Percentiles rank a stretch among this genome's conserved stretches.
Evolutionary conservation across 2,888 invertebrate genomes (phyloP).

Genomic region (Nomada lathburiana): DNA sequence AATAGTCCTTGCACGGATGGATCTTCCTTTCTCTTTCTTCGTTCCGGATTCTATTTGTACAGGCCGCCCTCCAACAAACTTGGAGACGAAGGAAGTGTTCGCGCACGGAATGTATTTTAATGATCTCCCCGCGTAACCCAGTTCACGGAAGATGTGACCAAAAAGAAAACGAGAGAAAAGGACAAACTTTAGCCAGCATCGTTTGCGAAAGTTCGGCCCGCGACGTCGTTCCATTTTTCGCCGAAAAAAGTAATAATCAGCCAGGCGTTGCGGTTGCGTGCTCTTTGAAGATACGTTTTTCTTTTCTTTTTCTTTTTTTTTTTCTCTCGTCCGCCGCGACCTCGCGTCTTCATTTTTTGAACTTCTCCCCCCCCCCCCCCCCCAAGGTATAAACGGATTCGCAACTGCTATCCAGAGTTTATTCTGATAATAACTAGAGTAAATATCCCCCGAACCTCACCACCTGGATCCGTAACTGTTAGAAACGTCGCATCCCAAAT

Average conservation of each 20-base stretch:
- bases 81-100: no score
- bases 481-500: conserved; percentile 55
- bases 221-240: conserved; percentile 17
- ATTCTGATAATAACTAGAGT: conserved; percentile 71
- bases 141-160: no score
- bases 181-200: neutral
- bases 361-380: neutral
- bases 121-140: no score
- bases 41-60: no score
- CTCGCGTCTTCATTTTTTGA: neutral
- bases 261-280: no score
- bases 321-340: neutral
- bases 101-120: no score
- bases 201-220: conserved; percentile 21
- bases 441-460: conserved; percentile 48
- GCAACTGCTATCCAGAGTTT: conserved; percentile 77
- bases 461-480: conserved; percentile 62
- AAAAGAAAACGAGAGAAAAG: neutral
- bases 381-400: conserved; percentile 53
- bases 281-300: no score
- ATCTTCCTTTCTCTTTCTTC: no score
- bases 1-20: no score
- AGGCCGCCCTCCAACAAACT: no score
- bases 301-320: no score
- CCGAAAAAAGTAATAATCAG: neutral